These are phyloP conservation scores for Elanus axillaris DNA, from an alignment of 2,113 vertebrate species.

Conservation along the genomic window DNA sequence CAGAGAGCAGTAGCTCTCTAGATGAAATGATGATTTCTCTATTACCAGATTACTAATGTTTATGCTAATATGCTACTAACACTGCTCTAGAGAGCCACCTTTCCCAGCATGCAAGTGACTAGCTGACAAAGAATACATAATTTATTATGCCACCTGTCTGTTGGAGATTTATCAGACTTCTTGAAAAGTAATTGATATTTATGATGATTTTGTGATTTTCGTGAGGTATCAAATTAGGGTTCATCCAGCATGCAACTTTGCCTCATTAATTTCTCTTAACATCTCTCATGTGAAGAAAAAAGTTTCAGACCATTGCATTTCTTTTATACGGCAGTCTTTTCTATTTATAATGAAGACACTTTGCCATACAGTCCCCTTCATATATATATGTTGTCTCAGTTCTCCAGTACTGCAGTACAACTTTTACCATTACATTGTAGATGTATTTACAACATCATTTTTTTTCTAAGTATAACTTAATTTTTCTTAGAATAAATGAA, in stretches of 20 bases:
- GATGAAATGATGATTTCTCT: slow-evolving; percentile 53
- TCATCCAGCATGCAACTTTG: slow-evolving; percentile 4
- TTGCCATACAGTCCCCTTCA: not conserved
- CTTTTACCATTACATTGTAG: not conserved
- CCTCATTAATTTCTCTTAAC: slow-evolving; percentile 13
- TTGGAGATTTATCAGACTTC: slow-evolving; percentile 43
- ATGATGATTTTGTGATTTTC: slow-evolving; percentile 56
- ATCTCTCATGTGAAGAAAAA: not conserved
- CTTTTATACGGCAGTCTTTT: not conserved
- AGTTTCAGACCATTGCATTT: not conserved
- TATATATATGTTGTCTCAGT: not conserved
- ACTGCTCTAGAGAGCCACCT: slow-evolving; percentile 35
- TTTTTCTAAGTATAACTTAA: not conserved
- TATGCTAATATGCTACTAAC: slow-evolving; percentile 57
- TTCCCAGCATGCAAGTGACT: slow-evolving; percentile 54
- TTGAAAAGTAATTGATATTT: slow-evolving; percentile 46
- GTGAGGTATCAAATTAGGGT: not conserved
- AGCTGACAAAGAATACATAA: slow-evolving; percentile 36
- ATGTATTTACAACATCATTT: not conserved
- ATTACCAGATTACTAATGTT: slow-evolving; percentile 42
- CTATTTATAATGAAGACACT: not conserved
- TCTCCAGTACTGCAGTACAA: not conserved
- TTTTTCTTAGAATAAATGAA: not conserved
- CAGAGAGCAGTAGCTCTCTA: slow-evolving; percentile 21
- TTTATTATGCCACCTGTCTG: slow-evolving; percentile 56